Evolutionary conservation across 2,113 vertebrate species (phyloP), one percentile per base, ranked within the genome.

Genomic region (Tinamus guttatus): DNA sequence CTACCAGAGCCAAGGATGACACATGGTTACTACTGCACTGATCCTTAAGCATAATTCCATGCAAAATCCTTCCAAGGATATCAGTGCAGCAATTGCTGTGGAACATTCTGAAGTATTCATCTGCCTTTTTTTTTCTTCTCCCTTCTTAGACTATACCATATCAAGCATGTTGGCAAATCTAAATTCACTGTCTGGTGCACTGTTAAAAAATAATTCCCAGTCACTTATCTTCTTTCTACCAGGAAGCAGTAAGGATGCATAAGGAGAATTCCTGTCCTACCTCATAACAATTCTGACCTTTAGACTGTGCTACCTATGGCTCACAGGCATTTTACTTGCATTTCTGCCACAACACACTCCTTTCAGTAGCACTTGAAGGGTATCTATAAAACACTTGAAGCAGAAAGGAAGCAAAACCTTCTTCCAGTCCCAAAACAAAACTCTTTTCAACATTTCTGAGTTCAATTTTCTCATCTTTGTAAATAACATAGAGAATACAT

Each of bases 11-110:
- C 60, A 54, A 68, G 14, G 28, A 85, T 68, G 17, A 64, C 32
- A 9, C 0, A 19, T 7, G 7, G 52, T 28, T 19, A 24, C 21
- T 85, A 38, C 32, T 52, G 43, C 43, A 79, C 47, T 0, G 0
- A 76, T 8, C 19, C 27, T n/a, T 38, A 41, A 2, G 20, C 2
- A 2, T 21, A 77, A 30, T 25, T 73, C 24, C n/a, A 73, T 28
- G 49, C 45, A 81, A 27, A 8, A 65, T 30, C 27, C 73, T 77
- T 59, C 62, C 68, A 80, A 6, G 25, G 45, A 18, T 0, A 45
- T 8, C 2, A 81, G 7, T 30, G 9, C 30, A 85, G 27, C 6
- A 8, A 36, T 7, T 65, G 13, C 18, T 60, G 70, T 62, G 45
- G 52, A 11, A 77, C 56, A 65, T 49, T 74, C 21, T 80, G 14